Base-by-base conservation (phyloP, 1,140 invertebrate genomes). In the Frieseomelitta varia region DNA sequence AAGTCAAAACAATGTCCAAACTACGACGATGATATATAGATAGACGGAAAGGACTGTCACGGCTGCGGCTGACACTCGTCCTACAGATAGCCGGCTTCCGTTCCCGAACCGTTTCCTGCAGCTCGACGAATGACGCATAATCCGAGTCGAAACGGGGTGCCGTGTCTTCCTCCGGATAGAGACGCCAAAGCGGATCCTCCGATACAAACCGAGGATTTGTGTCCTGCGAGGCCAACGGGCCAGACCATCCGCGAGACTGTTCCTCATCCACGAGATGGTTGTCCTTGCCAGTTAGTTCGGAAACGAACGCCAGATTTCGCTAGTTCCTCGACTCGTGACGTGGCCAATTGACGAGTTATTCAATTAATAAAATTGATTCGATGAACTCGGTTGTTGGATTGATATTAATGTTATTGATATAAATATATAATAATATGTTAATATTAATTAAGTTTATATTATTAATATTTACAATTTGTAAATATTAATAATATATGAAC, bases 41-140 rank as follows among this genome's bases (percentile, higher is more conserved):
- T 78, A 65, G 61, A 76, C 86, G 79, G 87, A 88, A 88, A 76
- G 86, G 69, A 34, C 67, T 74, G 86, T 85, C 86, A 73, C 30
- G 75, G 68, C 34, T 51, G 58, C 47, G 83, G 58, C 61, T 88
- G 86, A 88, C 82, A 79, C 81, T 78, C 68, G 56, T 27, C 74
- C 82, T 55, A 14, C 56, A 82, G 87, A 89, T 88, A 85, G 88
- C 86, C 61, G 30, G 84, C 67, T 85, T 86, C 87, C 84, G 86
- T 85, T 88, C 65, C 72, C 39, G 39, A 55, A 72, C 47, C 27
- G 47, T 61, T 86, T 85, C 87, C 86, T 79, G 86, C 53, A 77
- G 58, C 83, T 61, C 86, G 74, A 73, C 86, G 87, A 88, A 81
- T 84, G 79, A 86, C 77, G 75, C 72, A 89, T 89, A 88, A 88